phyloP scores from a whole-genome alignment of 2,797 vertebrate species.

The Hirundo rustica region DNA sequence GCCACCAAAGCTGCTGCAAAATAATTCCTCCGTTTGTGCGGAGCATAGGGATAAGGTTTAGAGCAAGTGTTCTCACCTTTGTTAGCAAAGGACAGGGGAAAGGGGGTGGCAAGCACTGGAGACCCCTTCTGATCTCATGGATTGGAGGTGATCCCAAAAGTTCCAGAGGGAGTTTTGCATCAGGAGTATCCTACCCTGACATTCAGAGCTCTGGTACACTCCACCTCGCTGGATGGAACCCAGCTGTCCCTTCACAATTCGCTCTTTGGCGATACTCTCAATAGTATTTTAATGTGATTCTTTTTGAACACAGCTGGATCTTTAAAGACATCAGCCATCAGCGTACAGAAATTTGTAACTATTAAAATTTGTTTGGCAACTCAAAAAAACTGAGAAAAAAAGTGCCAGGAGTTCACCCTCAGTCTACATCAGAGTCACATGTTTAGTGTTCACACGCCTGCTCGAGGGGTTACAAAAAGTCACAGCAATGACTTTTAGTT shows the following conservation, averaged over 20 bases:
- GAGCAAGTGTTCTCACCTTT: neutral
- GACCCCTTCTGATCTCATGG: neutral
- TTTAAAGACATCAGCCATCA: neutral
- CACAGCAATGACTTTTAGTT: slow-evolving; percentile 54
- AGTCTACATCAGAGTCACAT: slow-evolving; percentile 76
- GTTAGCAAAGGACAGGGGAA: neutral
- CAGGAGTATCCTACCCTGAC: neutral
- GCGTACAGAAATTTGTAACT: neutral
- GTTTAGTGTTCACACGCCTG: slow-evolving; percentile 76
- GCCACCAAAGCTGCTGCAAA: neutral
- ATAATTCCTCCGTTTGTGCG: neutral
- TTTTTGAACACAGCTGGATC: neutral
- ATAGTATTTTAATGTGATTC: neutral
- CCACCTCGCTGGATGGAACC: neutral
- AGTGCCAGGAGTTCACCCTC: slow-evolving; percentile 81
- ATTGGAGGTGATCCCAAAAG: neutral
- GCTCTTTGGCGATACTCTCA: neutral
- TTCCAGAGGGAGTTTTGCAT: neutral
- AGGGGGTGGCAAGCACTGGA: neutral
- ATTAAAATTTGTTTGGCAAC: neutral
- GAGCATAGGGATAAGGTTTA: neutral
- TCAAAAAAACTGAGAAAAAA: slow-evolving; percentile 57
- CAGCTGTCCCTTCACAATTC: neutral
- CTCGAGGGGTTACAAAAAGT: slow-evolving; percentile 64
- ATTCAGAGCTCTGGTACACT: neutral